Percentiles rank a stretch among this genome's conserved stretches.
phyloP scores from a whole-genome alignment of 53 echinoderm and acorn worm species.

The Holothuria scabra region DNA sequence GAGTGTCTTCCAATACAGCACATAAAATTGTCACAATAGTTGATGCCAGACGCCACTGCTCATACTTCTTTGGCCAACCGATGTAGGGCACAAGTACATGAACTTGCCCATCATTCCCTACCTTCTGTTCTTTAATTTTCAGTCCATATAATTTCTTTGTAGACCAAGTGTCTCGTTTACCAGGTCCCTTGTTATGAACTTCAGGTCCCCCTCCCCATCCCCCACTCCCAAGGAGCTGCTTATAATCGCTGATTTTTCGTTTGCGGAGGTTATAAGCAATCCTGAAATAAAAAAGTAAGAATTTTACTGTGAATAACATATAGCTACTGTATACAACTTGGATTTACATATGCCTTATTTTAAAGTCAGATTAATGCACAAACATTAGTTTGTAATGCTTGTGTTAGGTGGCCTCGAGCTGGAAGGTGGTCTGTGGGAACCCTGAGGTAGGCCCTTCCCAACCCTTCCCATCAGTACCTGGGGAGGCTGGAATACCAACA shows the following conservation, averaged over 20 bases:
- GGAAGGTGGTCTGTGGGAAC: too few relatives aligned
- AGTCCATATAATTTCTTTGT: background rate
- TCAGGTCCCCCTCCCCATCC: background rate
- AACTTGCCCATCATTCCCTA: slow-evolving; percentile 3
- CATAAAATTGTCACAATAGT: slow-evolving; percentile 10
- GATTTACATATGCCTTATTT: background rate
- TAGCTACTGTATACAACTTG: background rate
- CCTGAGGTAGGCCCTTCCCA: too few relatives aligned
- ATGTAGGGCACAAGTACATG: slow-evolving; percentile 8
- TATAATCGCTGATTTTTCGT: slow-evolving; percentile 4
- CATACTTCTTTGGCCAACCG: slow-evolving; percentile 19
- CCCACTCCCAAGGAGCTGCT: slow-evolving; percentile 8
- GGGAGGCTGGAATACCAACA: too few relatives aligned
- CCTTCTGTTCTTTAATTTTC: too few relatives aligned
- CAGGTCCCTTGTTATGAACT: slow-evolving; percentile 15
- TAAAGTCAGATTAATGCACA: background rate
- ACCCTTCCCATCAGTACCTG: too few relatives aligned
- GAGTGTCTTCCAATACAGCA: slow-evolving; percentile 17
- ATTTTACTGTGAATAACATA: background rate
- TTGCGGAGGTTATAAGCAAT: slow-evolving; percentile 14
- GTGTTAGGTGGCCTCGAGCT: too few relatives aligned
- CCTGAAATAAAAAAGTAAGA: slow-evolving; percentile 10
- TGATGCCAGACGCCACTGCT: slow-evolving; percentile 19
- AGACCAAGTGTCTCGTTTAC: slow-evolving; percentile 25
- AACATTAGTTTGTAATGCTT: background rate